phyloP scores from a whole-genome alignment of 2,113 vertebrate species.

The Peromyscus leucopus region DNA sequence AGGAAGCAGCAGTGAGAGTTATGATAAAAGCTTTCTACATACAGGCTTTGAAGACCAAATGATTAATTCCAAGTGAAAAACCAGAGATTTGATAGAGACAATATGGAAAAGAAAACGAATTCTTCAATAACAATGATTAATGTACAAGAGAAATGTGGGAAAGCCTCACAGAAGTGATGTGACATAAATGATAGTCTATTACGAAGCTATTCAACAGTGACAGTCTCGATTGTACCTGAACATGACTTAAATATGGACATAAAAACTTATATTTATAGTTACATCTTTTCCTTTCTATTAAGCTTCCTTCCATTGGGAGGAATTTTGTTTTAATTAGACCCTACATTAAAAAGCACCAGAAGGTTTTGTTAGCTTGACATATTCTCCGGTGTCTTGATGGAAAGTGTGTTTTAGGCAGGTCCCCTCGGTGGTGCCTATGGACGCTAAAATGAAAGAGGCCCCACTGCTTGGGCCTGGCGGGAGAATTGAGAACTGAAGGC shows the following conservation, averaged over 20 bases:
- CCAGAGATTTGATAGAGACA: not conserved
- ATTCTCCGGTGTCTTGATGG: not conserved
- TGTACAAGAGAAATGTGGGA: not conserved
- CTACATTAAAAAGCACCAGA: not conserved
- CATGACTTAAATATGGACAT: not conserved
- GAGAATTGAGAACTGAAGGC: not conserved
- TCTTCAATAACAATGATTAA: not conserved
- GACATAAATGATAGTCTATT: not conserved
- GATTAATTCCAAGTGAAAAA: not conserved
- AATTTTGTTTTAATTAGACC: not conserved
- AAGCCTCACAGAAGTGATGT: not conserved
- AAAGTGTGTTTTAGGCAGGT: not conserved
- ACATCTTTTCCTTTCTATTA: not conserved
- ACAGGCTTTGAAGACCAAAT: not conserved
- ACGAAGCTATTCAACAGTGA: not conserved
- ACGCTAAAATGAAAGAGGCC: not conserved
- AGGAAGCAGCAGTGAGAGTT: not conserved
- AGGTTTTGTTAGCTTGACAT: not conserved
- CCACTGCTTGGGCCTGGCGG: no score
- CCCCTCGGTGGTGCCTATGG: not conserved
- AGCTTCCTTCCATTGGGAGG: not conserved
- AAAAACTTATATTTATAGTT: not conserved
- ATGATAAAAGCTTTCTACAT: not conserved
- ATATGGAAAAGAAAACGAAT: not conserved
- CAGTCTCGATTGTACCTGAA: not conserved